These are phyloP conservation scores for Ceyx melanurus DNA, from an alignment of 2,113 vertebrate genomes.

Conservation along the genomic window DNA sequence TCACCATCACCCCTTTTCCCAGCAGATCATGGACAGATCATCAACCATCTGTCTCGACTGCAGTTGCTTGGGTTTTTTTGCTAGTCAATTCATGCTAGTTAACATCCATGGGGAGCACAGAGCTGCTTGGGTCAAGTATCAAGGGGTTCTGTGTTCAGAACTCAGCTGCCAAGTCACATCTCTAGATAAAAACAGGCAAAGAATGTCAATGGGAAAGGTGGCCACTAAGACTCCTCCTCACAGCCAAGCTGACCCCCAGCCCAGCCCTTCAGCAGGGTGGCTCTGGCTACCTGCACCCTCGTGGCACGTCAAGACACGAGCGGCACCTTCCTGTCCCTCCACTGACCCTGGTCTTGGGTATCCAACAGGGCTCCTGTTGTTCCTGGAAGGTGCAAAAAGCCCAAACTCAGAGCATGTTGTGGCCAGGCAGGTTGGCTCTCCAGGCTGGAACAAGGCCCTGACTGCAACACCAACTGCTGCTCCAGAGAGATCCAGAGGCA, in stretches of 20 bases:
- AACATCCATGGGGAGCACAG: neutral
- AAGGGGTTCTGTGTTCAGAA: neutral
- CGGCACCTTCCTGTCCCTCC: neutral
- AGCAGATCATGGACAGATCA: neutral
- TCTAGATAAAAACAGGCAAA: neutral
- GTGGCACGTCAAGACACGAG: neutral
- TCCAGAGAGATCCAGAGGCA: neutral
- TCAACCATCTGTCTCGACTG: neutral
- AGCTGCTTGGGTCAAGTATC: neutral
- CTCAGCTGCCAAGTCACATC: neutral
- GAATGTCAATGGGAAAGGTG: neutral
- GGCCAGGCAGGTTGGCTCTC: neutral
- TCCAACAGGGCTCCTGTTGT: neutral
- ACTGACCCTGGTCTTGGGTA: neutral
- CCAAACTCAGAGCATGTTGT: neutral
- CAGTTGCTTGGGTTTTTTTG: neutral
- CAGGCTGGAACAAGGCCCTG: conserved; percentile 30
- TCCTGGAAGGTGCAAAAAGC: conserved; percentile 38
- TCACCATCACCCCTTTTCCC: rapidly evolving
- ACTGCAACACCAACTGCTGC: neutral
- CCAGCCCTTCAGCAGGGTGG: neutral
- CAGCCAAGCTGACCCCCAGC: neutral
- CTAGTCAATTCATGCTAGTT: neutral
- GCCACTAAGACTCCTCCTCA: neutral
- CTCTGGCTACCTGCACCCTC: neutral